Evolutionary conservation across 2,888 invertebrate species (phyloP), one percentile per base, ranked within the genome.

Genomic region (Ectemnius cavifrons): DNA sequence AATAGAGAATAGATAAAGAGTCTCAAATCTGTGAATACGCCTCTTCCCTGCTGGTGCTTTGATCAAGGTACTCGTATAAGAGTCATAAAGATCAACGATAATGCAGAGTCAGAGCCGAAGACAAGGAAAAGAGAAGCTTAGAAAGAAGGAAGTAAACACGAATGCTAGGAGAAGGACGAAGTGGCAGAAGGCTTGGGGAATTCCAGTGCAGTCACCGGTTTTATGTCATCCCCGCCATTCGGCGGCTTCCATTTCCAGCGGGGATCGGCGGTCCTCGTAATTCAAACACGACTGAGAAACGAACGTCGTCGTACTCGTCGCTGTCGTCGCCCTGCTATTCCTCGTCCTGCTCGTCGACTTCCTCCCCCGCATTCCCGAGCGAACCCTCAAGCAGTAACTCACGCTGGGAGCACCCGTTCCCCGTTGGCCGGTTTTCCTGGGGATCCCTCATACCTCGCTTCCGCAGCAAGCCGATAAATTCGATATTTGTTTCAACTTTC

Each of bases 401-500:
- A 84, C 73, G 73, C 70, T 68, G 77, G n/a, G 4, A 52, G 61
- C 67, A 78, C 78, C 77, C 70, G 75, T 68, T 77, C 79, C 75
- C 75, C 52, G 59, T 73, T 81, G 77, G 80, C 76, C 81, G 80
- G 78, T 75, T 71, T 77, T 75, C 73, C 75, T 61, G 37, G 67
- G 5, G 62, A 65, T 46, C 16, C 57, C 64, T 61, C n/a, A 68
- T 1, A 52, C 71, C 63, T 18, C 60, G 64, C 61, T 52, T 63
- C 73, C 73, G 64, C 75, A 68, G 79, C 70, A 69, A 75, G 46
- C 84, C 90, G 86, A 90, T 90, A 90, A 90, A 90, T 90, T 88
- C 86, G 88, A 90, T 90, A 90, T 90, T 82, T 90, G 90, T 90
- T 90, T 89, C 86, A 90, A 90, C 89, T 90, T 89, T 89, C 83